phyloP scores from a whole-genome alignment of 2,797 vertebrate genomes.

The Saxicola maurus region DNA sequence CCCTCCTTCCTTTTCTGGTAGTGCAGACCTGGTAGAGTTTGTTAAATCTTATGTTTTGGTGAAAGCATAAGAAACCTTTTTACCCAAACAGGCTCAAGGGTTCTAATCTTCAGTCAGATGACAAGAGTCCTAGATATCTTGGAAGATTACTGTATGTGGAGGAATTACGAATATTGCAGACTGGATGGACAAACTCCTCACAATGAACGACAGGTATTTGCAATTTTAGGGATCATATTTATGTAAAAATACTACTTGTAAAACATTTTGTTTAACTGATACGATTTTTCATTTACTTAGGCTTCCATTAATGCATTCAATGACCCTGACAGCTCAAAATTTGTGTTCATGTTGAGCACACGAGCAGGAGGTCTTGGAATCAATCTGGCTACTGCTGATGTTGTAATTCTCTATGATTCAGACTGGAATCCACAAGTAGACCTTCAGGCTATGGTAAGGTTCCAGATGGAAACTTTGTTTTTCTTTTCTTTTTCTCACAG shows the following conservation, averaged over 20 bases:
- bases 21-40: not conserved
- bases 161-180: conserved; percentile 92
- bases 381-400: conserved; percentile 96
- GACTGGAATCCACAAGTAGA: conserved; percentile 99
- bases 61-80: not conserved
- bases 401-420: conserved; percentile 97
- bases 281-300: conserved; percentile 59
- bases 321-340: conserved; percentile 90
- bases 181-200: conserved; percentile 97
- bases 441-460: conserved; percentile 94
- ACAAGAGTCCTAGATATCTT: conserved; percentile 96
- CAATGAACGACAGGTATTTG: conserved; percentile 91
- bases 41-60: not conserved
- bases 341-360: conserved; percentile 98
- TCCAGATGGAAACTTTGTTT: not conserved
- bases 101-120: conserved; percentile 99
- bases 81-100: conserved; percentile 82
- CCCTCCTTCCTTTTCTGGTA: not conserved
- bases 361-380: conserved; percentile 96
- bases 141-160: conserved; percentile 99
- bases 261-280: not conserved
- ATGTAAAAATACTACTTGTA: not conserved
- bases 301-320: conserved; percentile 95
- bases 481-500: not conserved
- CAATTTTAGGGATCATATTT: not conserved